Base-by-base conservation (phyloP, 1,140 invertebrate genomes). In the Danaus plexippus region DNA sequence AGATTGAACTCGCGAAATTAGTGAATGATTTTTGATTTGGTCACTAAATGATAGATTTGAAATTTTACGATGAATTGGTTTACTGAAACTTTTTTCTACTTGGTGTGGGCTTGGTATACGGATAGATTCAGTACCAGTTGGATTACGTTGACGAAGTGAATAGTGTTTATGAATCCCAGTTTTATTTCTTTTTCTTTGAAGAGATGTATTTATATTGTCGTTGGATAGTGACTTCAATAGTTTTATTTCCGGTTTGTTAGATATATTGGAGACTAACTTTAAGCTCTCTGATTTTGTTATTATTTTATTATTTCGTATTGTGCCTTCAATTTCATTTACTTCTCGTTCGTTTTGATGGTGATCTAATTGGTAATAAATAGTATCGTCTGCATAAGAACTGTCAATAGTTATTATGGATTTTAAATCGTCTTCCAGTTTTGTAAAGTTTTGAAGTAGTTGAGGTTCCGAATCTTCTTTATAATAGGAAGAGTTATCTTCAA, bases 301-400 rank as follows among this genome's bases (percentile, higher is more conserved):
- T 15, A 87, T 18, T 82, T 87, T 87, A 57, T 82, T 87, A 51
- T 85, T 85, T 56, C 84, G 54, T 44, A 87, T 87, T 11, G 84
- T 87, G 52, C 82, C 81, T 78, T 87, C 84, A 56, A 87, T 87
- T 77, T 87, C 84, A 71, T 87, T 87, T 58, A 87, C 73, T 75
- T 87, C 84, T 62, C 82, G 74, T 73, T 87, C 84, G 73, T 87
- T 87, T 75, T 87, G 84, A 61, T 85, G 84, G 51, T 76, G 75
- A 62, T 84, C 78, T 59, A 71, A 64, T 52, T 66, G 64, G 54
- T 73, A 84, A 46, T 68, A 81, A 54, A 63, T 73, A 10, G 59
- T 54, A 52, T 87, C 82, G 15, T 82, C 80, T 48, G 64, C 48
- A 59, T 80, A 82, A 52, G 82, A 85, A 67, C 84, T 87, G 42